Conservation (phyloP, 2,888 invertebrate genomes). For the Agrilus mali region DNA sequence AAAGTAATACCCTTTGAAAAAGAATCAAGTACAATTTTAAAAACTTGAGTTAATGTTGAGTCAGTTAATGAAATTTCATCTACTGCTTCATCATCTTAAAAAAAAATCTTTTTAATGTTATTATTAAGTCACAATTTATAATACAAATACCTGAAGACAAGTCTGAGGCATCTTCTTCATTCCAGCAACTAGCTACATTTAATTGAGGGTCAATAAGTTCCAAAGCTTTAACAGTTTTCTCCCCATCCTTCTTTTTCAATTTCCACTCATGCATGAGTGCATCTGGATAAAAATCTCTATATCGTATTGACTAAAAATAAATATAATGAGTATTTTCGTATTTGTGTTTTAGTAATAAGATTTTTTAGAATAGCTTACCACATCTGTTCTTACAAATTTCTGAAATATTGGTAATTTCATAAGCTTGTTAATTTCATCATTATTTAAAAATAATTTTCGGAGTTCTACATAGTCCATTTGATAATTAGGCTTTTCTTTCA, state of each 20-base stretch:
- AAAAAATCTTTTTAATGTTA: neutral
- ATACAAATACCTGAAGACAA: constrained; percentile 15
- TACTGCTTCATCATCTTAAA: constrained; percentile 14
- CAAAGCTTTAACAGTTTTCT: constrained; percentile 39
- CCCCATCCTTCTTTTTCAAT: constrained; percentile 34
- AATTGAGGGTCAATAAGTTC: constrained; percentile 44
- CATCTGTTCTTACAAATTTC: constrained; percentile 38
- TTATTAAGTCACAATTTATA: neutral
- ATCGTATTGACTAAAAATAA: constrained; percentile 33
- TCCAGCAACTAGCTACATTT: constrained; percentile 38
- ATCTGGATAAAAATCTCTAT: constrained; percentile 44
- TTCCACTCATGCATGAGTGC: constrained; percentile 40
- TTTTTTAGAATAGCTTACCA: constrained; percentile 28
- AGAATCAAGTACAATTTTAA: constrained; percentile 18
- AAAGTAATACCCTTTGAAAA: constrained; percentile 19
- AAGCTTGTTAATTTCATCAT: constrained; percentile 36
- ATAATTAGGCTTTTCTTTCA: constrained; percentile 41
- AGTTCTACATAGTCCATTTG: constrained; percentile 40
- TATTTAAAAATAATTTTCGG: constrained; percentile 34
- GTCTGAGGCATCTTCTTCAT: constrained; percentile 19
- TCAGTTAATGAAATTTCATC: constrained; percentile 17
- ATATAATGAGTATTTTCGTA: constrained; percentile 1
- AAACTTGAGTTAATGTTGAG: constrained; percentile 25
- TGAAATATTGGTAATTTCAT: constrained; percentile 40
- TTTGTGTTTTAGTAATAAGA: too few species aligned